Percentiles rank a stretch among this genome's conserved stretches.
Evolutionary conservation across 2,888 invertebrate species (phyloP).

Genomic region (Adelphocoris suturalis): DNA sequence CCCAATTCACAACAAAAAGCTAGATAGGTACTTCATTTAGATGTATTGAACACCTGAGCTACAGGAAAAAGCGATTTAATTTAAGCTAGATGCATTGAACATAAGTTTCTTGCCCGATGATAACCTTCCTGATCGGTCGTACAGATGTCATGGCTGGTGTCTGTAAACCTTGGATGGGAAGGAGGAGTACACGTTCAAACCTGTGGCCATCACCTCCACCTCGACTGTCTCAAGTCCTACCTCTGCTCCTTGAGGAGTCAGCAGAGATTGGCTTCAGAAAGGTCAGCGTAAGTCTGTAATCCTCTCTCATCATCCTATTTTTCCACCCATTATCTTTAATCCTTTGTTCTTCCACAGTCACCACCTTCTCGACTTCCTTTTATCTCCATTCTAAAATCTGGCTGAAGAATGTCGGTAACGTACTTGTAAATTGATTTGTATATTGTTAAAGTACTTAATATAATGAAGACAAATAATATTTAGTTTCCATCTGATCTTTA

Average conservation of each 20-base stretch:
- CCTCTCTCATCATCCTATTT: background rate
- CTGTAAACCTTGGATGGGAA: conserved; percentile 90
- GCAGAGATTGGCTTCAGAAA: conserved; percentile 86
- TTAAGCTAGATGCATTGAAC: too few relatives aligned
- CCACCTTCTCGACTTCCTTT: background rate
- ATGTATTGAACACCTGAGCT: too few relatives aligned
- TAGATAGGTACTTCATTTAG: too few relatives aligned
- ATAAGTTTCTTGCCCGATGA: too few relatives aligned
- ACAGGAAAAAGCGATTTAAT: too few relatives aligned
- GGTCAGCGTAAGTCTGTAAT: conserved; percentile 78
- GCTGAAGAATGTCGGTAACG: background rate
- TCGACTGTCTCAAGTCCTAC: conserved; percentile 95
- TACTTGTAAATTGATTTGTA: background rate
- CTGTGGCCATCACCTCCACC: conserved; percentile 97
- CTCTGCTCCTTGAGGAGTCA: conserved; percentile 89
- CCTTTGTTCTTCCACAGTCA: conserved; percentile 1
- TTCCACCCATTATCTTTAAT: background rate
- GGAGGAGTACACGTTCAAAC: conserved; percentile 96
- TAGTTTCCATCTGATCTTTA: too few relatives aligned
- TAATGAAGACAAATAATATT: too few relatives aligned
- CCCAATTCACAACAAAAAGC: too few relatives aligned
- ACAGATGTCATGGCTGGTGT: conserved; percentile 73
- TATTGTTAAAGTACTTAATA: too few relatives aligned
- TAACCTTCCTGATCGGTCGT: too few relatives aligned
- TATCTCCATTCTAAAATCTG: conserved; percentile 7